These are phyloP conservation scores for Macquaria ambigua DNA, from an alignment of 2,113 vertebrate species.

Conservation along the genomic window DNA sequence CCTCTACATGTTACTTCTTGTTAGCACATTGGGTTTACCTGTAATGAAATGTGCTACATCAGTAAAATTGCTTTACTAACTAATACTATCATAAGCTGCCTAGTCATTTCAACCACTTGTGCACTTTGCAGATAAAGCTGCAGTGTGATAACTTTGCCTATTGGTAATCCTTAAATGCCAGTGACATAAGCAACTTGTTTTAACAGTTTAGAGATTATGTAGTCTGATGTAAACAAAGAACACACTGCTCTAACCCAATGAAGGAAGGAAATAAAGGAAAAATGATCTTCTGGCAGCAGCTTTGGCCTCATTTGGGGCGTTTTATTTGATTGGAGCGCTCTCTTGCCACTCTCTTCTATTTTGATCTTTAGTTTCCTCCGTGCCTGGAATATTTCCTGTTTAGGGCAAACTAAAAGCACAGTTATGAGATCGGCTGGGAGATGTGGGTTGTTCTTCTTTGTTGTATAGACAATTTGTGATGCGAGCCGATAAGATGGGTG, in stretches of 20 bases:
- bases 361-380: background rate
- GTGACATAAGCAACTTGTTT: too few relatives aligned
- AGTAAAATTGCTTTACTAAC: background rate
- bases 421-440: background rate
- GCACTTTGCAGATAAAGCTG: too few relatives aligned
- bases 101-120: background rate
- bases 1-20: too few relatives aligned
- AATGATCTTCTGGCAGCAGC: background rate
- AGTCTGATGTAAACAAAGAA: background rate
- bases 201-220: too few relatives aligned
- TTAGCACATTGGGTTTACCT: too few relatives aligned
- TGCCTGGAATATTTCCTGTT: background rate
- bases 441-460: background rate
- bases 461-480: background rate
- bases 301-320: background rate
- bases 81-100: background rate
- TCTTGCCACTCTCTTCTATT: background rate
- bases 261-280: background rate
- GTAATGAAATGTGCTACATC: too few relatives aligned
- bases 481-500: background rate
- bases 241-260: background rate
- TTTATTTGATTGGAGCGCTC: background rate
- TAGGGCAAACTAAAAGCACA: background rate
- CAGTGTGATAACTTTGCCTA: too few relatives aligned
- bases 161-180: too few relatives aligned